These are phyloP conservation scores for Eretmochelys imbricata DNA, from an alignment of 2,113 vertebrate genomes.

Conservation along the genomic window DNA sequence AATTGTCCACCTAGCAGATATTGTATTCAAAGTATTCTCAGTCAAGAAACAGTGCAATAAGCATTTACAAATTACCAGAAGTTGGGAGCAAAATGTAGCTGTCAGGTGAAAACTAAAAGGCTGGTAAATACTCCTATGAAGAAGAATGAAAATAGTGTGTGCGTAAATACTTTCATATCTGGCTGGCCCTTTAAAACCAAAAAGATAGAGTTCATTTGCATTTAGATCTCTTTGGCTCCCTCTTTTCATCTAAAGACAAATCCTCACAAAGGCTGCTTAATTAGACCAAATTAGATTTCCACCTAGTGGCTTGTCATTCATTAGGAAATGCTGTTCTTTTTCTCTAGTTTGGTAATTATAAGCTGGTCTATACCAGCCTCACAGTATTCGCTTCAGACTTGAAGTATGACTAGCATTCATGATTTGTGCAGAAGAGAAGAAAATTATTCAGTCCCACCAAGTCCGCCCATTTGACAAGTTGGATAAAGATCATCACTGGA, in stretches of 20 bases:
- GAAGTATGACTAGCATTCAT: conserved; percentile 66
- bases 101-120: not conserved
- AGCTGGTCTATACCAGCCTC: conserved; percentile 49
- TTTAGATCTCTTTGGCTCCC: conserved; percentile 82
- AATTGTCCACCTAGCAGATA: not conserved
- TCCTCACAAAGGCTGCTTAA: conserved; percentile 88
- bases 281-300: conserved; percentile 89
- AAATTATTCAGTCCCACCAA: conserved; percentile 68
- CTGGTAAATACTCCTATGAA: not conserved
- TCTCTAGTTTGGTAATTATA: conserved; percentile 80
- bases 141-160: not conserved
- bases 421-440: conserved; percentile 69
- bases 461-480: conserved; percentile 73
- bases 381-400: conserved; percentile 54
- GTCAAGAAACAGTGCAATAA: not conserved
- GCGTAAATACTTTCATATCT: not conserved
- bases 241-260: conserved; percentile 85
- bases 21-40: not conserved
- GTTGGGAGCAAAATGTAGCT: not conserved
- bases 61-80: not conserved
- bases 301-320: conserved; percentile 84
- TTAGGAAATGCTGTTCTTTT: conserved; percentile 82
- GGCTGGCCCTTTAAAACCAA: conserved; percentile 77
- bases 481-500: conserved; percentile 60
- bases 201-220: conserved; percentile 82